Conservation (phyloP, 2,888 invertebrate genomes). For the Scrobipalpa costella region DNA sequence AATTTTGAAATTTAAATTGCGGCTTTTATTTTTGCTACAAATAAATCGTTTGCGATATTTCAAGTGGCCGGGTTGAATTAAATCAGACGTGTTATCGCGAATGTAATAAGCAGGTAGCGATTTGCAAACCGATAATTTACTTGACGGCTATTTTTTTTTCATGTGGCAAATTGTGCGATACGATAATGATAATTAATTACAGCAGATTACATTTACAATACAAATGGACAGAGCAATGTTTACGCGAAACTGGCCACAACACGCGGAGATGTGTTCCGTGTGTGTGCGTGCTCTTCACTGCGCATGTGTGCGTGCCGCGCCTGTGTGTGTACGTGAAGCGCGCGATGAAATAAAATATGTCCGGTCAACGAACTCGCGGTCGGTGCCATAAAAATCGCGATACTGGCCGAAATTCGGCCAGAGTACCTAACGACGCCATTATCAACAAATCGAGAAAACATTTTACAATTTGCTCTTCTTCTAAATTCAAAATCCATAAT, state of each 20-base stretch:
- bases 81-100: not conserved
- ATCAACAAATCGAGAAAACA: conserved; percentile 35
- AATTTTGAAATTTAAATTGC: conserved; percentile 5
- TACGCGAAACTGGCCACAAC: conserved; percentile 72
- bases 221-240: conserved; percentile 61
- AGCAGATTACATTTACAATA: conserved; percentile 63
- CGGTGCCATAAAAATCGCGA: conserved; percentile 80
- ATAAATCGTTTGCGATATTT: conserved; percentile 6
- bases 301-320: conserved; percentile 63
- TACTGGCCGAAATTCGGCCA: conserved; percentile 76
- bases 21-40: conserved; percentile 4
- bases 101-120: conserved; percentile 21
- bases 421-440: conserved; percentile 50
- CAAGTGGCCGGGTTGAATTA: conserved; percentile 11
- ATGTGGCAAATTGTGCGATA: conserved; percentile 24
- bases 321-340: conserved; percentile 78
- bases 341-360: conserved; percentile 82
- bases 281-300: conserved; percentile 53
- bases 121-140: not conserved
- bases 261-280: conserved; percentile 58
- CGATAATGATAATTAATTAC: conserved; percentile 60
- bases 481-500: conserved; percentile 28
- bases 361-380: conserved; percentile 78
- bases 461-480: conserved; percentile 29
- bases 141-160: conserved; percentile 5